Evolutionary conservation across 2,113 vertebrate genomes (phyloP).

Genomic region (Notarius lentiginosus): DNA sequence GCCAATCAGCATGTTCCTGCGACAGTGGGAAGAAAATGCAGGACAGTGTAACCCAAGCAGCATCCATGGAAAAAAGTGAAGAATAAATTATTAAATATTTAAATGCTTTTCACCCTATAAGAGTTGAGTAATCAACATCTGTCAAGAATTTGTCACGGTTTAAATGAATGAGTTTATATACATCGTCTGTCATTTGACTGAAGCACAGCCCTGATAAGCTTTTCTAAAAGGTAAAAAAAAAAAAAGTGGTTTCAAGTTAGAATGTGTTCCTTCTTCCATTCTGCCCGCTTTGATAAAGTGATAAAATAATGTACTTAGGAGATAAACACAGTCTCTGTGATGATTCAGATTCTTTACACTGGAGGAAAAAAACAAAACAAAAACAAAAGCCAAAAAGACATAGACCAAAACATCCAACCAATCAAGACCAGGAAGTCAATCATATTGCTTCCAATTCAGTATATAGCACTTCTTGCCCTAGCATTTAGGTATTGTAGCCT

Average conservation of each 20-base stretch:
- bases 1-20: constrained; percentile 32
- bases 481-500: neutral
- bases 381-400: neutral
- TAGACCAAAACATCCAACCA: neutral
- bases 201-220: neutral
- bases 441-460: neutral
- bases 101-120: constrained; percentile 39
- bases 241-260: neutral
- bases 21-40: constrained; percentile 45
- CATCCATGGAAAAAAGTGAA: constrained; percentile 29
- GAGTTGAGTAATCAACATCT: constrained; percentile 10
- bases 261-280: neutral
- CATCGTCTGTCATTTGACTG: constrained; percentile 13
- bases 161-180: constrained; percentile 6
- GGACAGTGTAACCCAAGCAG: constrained; percentile 54
- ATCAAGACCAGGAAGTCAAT: neutral
- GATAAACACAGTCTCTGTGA: neutral
- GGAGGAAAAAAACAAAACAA: neutral
- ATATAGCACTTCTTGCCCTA: neutral
- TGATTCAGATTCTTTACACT: neutral
- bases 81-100: constrained; percentile 59
- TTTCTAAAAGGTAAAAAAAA: neutral
- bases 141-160: neutral
- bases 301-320: neutral
- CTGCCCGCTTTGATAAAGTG: neutral